Percentiles rank a stretch among this genome's conserved stretches.
These are phyloP conservation scores for Belonocnema kinseyi DNA, from an alignment of 1,140 invertebrate genomes.

Conservation along the genomic window DNA sequence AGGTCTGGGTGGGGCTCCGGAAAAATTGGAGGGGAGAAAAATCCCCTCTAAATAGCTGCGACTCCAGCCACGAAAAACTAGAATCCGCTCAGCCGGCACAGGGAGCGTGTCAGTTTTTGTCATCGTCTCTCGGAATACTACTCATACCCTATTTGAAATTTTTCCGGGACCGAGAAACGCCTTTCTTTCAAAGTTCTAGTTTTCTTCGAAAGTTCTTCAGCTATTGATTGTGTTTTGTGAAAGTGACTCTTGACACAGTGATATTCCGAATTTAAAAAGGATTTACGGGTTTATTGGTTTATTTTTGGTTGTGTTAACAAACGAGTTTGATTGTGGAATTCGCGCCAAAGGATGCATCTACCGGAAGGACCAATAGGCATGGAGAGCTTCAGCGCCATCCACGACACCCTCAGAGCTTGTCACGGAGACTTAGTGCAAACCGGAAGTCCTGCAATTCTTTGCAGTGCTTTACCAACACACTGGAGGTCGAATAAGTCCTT, in stretches of 20 bases:
- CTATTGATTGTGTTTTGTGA: conserved; percentile 10
- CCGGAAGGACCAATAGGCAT: conserved; percentile 79
- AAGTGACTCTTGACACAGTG: conserved; percentile 4
- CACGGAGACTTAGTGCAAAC: conserved; percentile 93
- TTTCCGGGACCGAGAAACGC: not conserved
- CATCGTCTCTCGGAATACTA: not conserved
- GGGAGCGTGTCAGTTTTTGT: conserved; percentile 65
- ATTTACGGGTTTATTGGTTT: conserved; percentile 11
- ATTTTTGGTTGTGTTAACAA: not conserved
- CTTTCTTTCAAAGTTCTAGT: not conserved
- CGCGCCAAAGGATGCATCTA: conserved; percentile 73
- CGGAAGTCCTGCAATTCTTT: conserved; percentile 93
- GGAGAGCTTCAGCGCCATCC: conserved; percentile 83
- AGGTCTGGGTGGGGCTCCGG: conserved; percentile 72
- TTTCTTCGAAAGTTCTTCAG: conserved; percentile 31
- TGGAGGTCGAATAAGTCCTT: conserved; percentile 98
- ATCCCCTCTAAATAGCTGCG: conserved; percentile 75
- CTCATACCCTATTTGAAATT: not conserved
- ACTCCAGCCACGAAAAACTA: conserved; percentile 72
- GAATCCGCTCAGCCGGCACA: conserved; percentile 73
- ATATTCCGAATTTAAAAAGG: not conserved
- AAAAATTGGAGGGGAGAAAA: conserved; percentile 74
- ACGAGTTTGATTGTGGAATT: not conserved
- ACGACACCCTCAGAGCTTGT: conserved; percentile 89
- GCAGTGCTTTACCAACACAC: conserved; percentile 91